Percentiles rank a stretch among this genome's conserved stretches.
These are phyloP conservation scores for Camponotus vicinus DNA, from an alignment of 1,140 invertebrate species.

Conservation along the genomic window DNA sequence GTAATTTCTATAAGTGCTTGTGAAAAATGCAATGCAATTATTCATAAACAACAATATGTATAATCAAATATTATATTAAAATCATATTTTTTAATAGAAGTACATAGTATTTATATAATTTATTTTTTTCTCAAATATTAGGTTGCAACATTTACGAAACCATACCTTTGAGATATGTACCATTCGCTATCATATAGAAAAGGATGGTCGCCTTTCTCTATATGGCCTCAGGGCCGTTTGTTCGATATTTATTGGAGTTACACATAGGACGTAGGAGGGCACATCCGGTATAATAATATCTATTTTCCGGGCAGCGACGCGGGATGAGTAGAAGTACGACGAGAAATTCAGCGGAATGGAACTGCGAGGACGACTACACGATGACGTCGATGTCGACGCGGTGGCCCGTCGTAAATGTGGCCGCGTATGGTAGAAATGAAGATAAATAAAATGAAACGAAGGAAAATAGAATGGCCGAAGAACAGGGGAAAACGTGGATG, in stretches of 20 bases:
- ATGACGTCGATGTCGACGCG: conserved; percentile 56
- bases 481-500: conserved; percentile 59
- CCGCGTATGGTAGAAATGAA: conserved; percentile 40
- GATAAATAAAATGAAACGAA: conserved; percentile 81
- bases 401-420: conserved; percentile 65
- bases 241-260: conserved; percentile 80
- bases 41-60: neutral
- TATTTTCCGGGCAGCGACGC: conserved; percentile 79
- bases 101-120: neutral
- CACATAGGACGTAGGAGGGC: conserved; percentile 62
- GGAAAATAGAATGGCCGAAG: conserved; percentile 74
- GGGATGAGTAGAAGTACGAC: conserved; percentile 74
- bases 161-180: neutral
- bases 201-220: conserved; percentile 48
- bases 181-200: conserved; percentile 71
- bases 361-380: conserved; percentile 58
- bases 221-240: conserved; percentile 62
- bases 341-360: conserved; percentile 71
- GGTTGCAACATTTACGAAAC: neutral
- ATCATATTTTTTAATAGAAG: neutral
- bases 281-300: conserved; percentile 81
- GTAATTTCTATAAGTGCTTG: neutral
- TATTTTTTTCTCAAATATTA: conserved; percentile 5
- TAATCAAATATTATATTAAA: neutral
- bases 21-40: neutral